Percentiles rank a stretch among this genome's conserved stretches.
phyloP scores from a whole-genome alignment of 2,888 invertebrate species.

The Machimus rusticus region DNA sequence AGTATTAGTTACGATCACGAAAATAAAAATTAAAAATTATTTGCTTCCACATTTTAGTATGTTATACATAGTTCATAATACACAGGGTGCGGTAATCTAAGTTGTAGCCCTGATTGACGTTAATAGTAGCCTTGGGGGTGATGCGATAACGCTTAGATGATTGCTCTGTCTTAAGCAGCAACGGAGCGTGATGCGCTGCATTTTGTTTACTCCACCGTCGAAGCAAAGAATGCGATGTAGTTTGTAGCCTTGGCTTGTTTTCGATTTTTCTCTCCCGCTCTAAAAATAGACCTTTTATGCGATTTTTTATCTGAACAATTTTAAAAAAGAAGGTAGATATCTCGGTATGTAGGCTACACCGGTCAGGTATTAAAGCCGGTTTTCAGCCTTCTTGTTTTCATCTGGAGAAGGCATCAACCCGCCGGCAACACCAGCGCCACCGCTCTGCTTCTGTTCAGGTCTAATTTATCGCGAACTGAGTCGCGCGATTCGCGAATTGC shows the following conservation, averaged over 20 bases:
- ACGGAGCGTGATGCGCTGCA: not conserved
- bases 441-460: not conserved
- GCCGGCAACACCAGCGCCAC: not conserved
- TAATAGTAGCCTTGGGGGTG: not conserved
- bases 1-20: not conserved
- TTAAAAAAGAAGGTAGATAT: not conserved
- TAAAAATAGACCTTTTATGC: not conserved
- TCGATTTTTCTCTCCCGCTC: not conserved
- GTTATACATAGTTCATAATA: not conserved
- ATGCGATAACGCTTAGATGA: not conserved
- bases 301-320: not conserved
- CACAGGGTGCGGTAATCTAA: not conserved
- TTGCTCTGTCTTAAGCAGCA: not conserved
- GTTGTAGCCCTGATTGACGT: not conserved
- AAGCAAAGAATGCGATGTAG: not conserved
- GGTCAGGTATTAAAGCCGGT: not conserved
- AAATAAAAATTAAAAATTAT: not conserved
- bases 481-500: not conserved
- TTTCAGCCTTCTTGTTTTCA: not conserved
- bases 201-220: not conserved
- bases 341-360: not conserved
- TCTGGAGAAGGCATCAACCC: not conserved
- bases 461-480: not conserved
- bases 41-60: not conserved
- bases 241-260: not conserved